Evolutionary conservation across 92 coral and sea anemone genomes (phyloP).

Genomic region (Phymanthus crucifer): DNA sequence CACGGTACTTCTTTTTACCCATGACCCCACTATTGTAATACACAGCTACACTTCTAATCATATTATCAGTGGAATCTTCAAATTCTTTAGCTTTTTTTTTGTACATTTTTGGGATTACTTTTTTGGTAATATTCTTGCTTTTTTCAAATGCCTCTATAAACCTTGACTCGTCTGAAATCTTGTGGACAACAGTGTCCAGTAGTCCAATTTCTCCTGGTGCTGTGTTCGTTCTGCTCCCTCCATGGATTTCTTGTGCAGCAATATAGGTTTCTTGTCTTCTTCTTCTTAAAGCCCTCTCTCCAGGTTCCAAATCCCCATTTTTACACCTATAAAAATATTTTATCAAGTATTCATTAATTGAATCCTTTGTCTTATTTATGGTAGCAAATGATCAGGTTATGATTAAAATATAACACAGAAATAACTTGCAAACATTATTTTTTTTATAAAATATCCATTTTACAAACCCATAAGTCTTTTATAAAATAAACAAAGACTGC

Average conservation of each 20-base stretch:
- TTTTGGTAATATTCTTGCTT: constrained; percentile 34
- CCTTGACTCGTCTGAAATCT: constrained; percentile 10
- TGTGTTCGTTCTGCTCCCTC: constrained; percentile 12
- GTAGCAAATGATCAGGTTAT: no score
- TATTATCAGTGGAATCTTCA: constrained; percentile 38
- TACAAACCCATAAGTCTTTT: not conserved
- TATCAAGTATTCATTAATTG: no score
- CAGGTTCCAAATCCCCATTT: no score
- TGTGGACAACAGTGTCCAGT: constrained; percentile 2
- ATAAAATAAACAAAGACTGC: not conserved
- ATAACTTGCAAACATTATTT: no score
- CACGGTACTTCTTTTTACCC: constrained; percentile 16
- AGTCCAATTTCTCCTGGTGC: constrained; percentile 40
- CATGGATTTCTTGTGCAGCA: constrained; percentile 28
- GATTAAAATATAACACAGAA: no score
- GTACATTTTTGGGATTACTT: constrained; percentile 33
- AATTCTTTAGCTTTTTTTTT: constrained; percentile 23
- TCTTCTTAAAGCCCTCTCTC: no score
- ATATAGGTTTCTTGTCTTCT: no score
- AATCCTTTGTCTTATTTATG: no score
- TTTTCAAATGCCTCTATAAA: constrained; percentile 20
- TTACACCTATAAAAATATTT: no score
- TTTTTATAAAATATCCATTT: no score
- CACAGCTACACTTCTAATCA: constrained; percentile 29
- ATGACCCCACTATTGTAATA: constrained; percentile 36